phyloP scores from a whole-genome alignment of 2,888 invertebrate species.

The Amiota minor region DNA sequence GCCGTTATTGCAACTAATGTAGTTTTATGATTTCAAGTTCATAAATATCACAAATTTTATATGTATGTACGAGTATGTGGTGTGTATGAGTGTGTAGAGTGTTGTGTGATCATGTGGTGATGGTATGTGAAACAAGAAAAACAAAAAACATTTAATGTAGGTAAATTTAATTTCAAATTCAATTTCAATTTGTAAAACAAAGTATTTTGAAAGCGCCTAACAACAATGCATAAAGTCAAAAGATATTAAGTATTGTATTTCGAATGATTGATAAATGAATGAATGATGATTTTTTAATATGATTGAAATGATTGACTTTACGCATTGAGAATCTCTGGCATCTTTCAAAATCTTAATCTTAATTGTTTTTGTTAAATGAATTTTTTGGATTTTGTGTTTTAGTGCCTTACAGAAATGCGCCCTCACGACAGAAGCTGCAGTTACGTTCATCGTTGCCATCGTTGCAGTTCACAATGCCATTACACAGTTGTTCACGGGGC shows the following conservation, averaged over 20 bases:
- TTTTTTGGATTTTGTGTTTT: background rate
- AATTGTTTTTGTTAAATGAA: background rate
- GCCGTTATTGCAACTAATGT: conserved; percentile 76
- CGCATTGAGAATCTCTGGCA: background rate
- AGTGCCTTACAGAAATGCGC: conserved; percentile 72
- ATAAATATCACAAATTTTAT: conserved; percentile 34
- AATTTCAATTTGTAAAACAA: background rate
- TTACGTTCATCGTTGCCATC: conserved; percentile 76
- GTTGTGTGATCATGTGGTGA: background rate
- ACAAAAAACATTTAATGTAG: background rate
- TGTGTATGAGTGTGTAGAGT: conserved; percentile 11
- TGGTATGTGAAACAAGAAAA: background rate
- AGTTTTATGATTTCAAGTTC: conserved; percentile 37
- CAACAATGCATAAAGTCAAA: too few relatives aligned
- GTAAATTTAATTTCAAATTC: background rate
- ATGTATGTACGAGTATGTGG: conserved; percentile 18
- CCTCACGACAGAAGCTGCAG: conserved; percentile 72
- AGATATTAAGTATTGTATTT: too few relatives aligned
- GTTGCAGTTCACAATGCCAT: conserved; percentile 75
- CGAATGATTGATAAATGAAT: too few relatives aligned
- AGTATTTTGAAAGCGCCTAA: too few relatives aligned
- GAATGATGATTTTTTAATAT: too few relatives aligned
- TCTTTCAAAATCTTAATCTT: conserved; percentile 1
- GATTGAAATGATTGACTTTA: too few relatives aligned
- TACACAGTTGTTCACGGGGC: conserved; percentile 75